These are phyloP conservation scores for Rhagoletis zephyria DNA, from an alignment of 1,140 invertebrate genomes.

Conservation along the genomic window DNA sequence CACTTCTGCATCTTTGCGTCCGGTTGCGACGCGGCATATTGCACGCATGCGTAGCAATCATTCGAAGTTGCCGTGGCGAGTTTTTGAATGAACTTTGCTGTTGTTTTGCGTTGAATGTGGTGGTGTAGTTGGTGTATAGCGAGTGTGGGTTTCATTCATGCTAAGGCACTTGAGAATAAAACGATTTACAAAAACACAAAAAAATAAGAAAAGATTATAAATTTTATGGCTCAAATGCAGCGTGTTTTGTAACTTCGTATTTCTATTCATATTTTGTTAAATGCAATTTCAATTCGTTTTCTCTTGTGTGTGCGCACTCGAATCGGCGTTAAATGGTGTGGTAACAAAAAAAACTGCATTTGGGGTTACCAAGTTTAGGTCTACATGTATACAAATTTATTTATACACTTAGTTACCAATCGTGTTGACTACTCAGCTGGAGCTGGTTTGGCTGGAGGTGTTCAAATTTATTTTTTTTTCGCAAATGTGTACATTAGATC, in stretches of 20 bases:
- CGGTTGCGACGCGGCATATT: slow-evolving; percentile 17
- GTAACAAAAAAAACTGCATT: not conserved
- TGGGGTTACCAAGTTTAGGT: slow-evolving; percentile 10
- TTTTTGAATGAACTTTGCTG: slow-evolving; percentile 21
- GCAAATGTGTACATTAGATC: too few species aligned
- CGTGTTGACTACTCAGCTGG: not conserved
- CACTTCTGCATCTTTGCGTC: not conserved
- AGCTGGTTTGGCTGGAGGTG: not conserved
- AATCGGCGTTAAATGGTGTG: not conserved
- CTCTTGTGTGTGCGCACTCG: not conserved
- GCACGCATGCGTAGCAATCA: slow-evolving; percentile 15
- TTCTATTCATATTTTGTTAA: not conserved
- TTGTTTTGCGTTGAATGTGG: not conserved
- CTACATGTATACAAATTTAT: not conserved
- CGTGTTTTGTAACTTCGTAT: not conserved
- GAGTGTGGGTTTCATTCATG: slow-evolving; percentile 46
- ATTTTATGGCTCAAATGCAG: not conserved
- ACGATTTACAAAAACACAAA: not conserved
- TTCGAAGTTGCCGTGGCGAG: not conserved
- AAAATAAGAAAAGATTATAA: not conserved
- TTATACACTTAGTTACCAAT: not conserved
- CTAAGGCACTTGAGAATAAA: slow-evolving; percentile 20
- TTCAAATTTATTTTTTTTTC: not conserved
- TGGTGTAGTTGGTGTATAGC: not conserved
- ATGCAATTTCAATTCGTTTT: slow-evolving; percentile 24